Evolutionary conservation across 37 sponge, comb jelly and placozoan species (phyloP).

Genomic region (Hormiphora californensis): DNA sequence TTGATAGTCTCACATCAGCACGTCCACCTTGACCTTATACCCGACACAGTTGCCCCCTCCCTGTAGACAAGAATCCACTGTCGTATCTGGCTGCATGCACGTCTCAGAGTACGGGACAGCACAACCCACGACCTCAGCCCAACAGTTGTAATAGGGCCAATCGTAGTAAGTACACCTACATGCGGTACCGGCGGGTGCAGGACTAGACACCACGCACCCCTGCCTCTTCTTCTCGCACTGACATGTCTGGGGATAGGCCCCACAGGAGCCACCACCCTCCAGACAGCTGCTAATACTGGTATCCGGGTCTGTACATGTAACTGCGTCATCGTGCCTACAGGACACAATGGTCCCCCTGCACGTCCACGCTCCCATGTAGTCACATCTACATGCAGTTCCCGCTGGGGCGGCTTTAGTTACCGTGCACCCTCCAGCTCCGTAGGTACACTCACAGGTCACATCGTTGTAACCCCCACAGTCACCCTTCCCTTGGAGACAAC

Average conservation of each 20-base stretch:
- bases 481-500: constrained; percentile 5
- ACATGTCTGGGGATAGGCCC: background rate
- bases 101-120: background rate
- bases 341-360: background rate
- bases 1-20: too few relatives aligned
- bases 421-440: background rate
- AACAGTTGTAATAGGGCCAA: background rate
- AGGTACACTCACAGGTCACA: background rate
- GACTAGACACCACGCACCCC: background rate
- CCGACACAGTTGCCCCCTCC: constrained; percentile 10
- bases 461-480: constrained; percentile 27
- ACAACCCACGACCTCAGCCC: background rate
- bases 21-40: background rate
- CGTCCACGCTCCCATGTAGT: constrained; percentile 9
- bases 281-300: constrained; percentile 6
- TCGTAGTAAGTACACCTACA: background rate
- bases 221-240: background rate
- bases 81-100: background rate
- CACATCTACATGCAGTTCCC: constrained; percentile 3
- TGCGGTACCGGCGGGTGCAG: background rate
- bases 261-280: background rate
- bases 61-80: background rate
- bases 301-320: background rate
- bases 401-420: background rate
- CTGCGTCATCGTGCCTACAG: background rate